Percentiles rank a stretch among this genome's conserved stretches.
These are phyloP conservation scores for Paralichthys olivaceus DNA, from an alignment of 2,113 vertebrate genomes.

Conservation along the genomic window DNA sequence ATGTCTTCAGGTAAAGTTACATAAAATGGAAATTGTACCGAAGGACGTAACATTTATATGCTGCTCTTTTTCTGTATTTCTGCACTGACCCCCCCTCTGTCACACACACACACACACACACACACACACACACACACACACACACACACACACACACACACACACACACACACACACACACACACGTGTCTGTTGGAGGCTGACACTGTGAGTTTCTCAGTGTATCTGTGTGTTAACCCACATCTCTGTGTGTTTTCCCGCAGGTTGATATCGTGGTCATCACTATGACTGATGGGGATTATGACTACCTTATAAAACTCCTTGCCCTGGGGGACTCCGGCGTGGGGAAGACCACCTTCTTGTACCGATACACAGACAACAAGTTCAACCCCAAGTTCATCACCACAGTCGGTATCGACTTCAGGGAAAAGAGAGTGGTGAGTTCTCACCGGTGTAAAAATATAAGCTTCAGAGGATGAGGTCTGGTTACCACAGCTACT, in stretches of 20 bases:
- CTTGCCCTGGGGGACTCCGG: conserved; percentile 95
- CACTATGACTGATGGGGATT: conserved; percentile 98
- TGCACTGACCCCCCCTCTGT: too few relatives aligned
- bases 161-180: background rate
- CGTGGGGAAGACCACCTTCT: conserved; percentile 95
- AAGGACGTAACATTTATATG: too few relatives aligned
- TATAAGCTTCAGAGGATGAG: too few relatives aligned
- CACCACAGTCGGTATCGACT: conserved; percentile 96
- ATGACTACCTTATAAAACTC: conserved; percentile 97
- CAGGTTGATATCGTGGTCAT: conserved; percentile 84
- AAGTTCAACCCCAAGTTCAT: conserved; percentile 98
- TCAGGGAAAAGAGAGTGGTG: conserved; percentile 97
- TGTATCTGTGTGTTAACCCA: background rate
- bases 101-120: background rate
- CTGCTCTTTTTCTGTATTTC: too few relatives aligned
- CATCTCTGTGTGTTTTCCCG: conserved; percentile 5
- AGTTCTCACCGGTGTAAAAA: conserved; percentile 15
- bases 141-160: background rate
- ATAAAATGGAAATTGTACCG: too few relatives aligned
- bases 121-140: background rate
- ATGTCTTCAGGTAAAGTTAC: too few relatives aligned
- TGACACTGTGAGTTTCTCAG: too few relatives aligned
- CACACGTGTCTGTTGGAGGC: too few relatives aligned
- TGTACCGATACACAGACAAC: conserved; percentile 95
- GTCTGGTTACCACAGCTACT: background rate